phyloP scores from a whole-genome alignment of 1,140 invertebrate genomes.

The Leptonema lineaticorne region DNA sequence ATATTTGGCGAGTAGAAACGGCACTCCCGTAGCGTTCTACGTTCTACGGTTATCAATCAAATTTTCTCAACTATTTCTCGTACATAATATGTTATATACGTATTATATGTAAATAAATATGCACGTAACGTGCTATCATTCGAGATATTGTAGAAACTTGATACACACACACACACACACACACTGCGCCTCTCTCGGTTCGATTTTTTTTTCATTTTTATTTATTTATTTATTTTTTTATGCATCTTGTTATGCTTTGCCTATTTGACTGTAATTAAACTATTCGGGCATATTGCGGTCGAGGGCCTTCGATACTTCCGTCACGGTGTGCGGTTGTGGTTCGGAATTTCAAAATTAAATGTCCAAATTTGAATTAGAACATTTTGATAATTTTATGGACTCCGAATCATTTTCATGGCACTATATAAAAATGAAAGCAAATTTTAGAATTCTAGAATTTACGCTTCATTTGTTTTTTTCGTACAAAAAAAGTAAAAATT shows the following conservation, averaged over 20 bases:
- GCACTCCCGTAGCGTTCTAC: constrained; percentile 22
- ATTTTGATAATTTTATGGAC: too few relatives aligned
- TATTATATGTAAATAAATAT: too few relatives aligned
- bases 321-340: constrained; percentile 32
- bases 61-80: constrained; percentile 31
- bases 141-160: constrained; percentile 34
- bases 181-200: too few relatives aligned
- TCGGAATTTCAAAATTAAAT: constrained; percentile 10
- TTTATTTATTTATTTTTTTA: constrained; percentile 39
- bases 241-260: constrained; percentile 40
- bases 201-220: too few relatives aligned
- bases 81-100: too few relatives aligned
- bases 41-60: constrained; percentile 41
- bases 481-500: too few relatives aligned
- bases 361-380: background rate
- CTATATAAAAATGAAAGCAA: too few relatives aligned
- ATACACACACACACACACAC: too few relatives aligned
- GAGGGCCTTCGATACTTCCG: constrained; percentile 34
- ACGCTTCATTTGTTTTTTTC: too few relatives aligned
- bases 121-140: constrained; percentile 20
- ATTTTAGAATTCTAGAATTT: too few relatives aligned
- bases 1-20: background rate
- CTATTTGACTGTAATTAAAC: constrained; percentile 42
- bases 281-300: constrained; percentile 39
- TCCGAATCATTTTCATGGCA: too few relatives aligned